Percentiles rank a stretch among this genome's conserved stretches.
These are phyloP conservation scores for Carposina sasakii DNA, from an alignment of 1,140 invertebrate genomes.

Conservation along the genomic window DNA sequence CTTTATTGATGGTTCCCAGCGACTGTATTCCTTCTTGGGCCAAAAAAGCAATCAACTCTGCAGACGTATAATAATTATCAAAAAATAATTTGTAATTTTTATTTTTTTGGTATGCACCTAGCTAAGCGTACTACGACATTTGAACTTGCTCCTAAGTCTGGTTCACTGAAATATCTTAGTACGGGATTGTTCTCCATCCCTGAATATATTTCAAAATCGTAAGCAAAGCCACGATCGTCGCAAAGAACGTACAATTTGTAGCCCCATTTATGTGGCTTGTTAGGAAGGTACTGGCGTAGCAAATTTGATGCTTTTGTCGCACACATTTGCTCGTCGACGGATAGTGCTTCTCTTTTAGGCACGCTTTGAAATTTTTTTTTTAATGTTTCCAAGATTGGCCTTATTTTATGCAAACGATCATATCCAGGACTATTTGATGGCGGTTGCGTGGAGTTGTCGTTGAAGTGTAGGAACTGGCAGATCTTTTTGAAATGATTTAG, in stretches of 20 bases:
- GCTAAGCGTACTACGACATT: constrained; percentile 28
- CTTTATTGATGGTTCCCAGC: constrained; percentile 22
- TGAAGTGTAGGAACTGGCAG: constrained; percentile 36
- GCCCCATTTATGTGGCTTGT: constrained; percentile 45
- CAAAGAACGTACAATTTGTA: constrained; percentile 37
- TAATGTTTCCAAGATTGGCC: constrained; percentile 25
- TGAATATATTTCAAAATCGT: constrained; percentile 38
- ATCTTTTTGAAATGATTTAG: constrained; percentile 49
- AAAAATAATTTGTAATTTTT: constrained; percentile 12
- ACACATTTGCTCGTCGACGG: constrained; percentile 42
- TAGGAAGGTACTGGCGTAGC: constrained; percentile 37
- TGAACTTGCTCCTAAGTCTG: constrained; percentile 27
- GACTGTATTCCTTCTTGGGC: constrained; percentile 22
- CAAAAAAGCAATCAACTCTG: constrained; percentile 19
- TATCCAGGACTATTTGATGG: constrained; percentile 20
- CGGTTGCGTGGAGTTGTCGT: constrained; percentile 31
- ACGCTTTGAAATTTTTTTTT: constrained; percentile 19
- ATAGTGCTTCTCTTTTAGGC: constrained; percentile 21
- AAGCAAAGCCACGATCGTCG: constrained; percentile 25
- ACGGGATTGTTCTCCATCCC: constrained; percentile 22
- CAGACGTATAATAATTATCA: constrained; percentile 22
- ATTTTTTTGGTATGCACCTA: constrained; percentile 14
- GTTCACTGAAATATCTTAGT: constrained; percentile 15
- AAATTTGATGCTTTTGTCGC: constrained; percentile 29
- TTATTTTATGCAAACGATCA: constrained; percentile 28